Base-by-base conservation (phyloP, 2,113 vertebrate species). In the Vanacampus margaritifer region DNA sequence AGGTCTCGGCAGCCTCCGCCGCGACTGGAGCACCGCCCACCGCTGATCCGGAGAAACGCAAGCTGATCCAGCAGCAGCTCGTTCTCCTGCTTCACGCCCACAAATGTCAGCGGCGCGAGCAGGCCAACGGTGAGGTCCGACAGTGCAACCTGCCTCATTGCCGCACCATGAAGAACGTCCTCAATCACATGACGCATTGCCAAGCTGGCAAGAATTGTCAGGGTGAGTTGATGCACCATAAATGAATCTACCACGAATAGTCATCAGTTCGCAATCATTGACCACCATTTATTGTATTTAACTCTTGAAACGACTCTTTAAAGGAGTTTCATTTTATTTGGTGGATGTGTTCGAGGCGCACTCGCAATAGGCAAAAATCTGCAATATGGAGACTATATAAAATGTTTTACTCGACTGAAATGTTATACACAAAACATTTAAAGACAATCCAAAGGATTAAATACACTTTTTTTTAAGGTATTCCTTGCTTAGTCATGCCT, bases 131-230 rank as follows among this genome's bases (percentile, higher is more conserved):
- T 4, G 96, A 98, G 78, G 94, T 98, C 72, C 90, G 96, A 17
- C 96, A 94, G 69, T 99, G 97, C 86, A 98, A 97, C 86, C 93
- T 99, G 74, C 97, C 97, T n/a, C 97, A 98, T 46, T 99, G 97
- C 73, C 94, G 97, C 39, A 99, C 97, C 7, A 99, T 99, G 97
- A 99, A 98, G 93, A 99, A 99, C 67, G 97, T 98, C 86, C 91
- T 99, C 26, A 99, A 99, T 88, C 97, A 99, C 82, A 99, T 98
- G 97, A 99, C 97, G 5, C 97, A 99, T 84, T 99, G 97, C 87
- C 97, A 99, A 90, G 95, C 96, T 74, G 97, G 97, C 90, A 99
- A 98, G 80, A 96, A 95, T 69, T 99, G 97, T 90, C 97, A 98
- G 86, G 97, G 97, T 98, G 78, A 23, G 21, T 37, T 61, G 35